Conservation (phyloP, 2,113 vertebrate species). For the Gulo gulo region DNA sequence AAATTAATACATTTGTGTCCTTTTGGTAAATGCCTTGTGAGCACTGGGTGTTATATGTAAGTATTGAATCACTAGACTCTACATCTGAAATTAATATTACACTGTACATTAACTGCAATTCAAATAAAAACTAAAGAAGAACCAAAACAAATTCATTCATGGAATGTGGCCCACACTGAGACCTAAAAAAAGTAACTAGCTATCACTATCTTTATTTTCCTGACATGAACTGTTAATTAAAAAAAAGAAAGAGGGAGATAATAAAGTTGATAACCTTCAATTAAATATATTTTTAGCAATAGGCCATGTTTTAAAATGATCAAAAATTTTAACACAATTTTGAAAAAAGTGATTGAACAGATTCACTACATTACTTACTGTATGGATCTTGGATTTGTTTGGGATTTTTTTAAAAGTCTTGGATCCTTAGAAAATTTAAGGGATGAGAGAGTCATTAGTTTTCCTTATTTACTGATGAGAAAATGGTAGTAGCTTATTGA, state of each 20-base stretch:
- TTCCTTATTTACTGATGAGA: not conserved
- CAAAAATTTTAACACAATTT: not conserved
- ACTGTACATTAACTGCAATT: not conserved
- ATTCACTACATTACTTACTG: not conserved
- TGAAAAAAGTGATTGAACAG: not conserved
- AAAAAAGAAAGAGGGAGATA: not conserved
- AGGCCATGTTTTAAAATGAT: not conserved
- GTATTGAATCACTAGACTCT: not conserved
- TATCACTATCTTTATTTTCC: not conserved
- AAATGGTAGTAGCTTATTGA: not conserved
- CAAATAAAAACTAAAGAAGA: not conserved
- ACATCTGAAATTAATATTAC: not conserved
- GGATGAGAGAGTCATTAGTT: not conserved
- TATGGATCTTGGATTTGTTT: not conserved
- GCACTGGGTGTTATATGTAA: not conserved
- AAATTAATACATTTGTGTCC: not conserved
- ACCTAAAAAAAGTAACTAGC: not conserved
- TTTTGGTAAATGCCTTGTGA: not conserved
- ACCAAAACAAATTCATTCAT: not conserved
- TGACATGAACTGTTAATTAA: not conserved
- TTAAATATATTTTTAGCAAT: not conserved
- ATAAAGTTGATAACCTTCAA: not conserved
- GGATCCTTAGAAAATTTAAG: not conserved
- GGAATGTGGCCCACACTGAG: not conserved
- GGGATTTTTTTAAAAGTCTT: not conserved